Conservation (phyloP, 2,113 vertebrate species). For the Hippocampus abdominalis region DNA sequence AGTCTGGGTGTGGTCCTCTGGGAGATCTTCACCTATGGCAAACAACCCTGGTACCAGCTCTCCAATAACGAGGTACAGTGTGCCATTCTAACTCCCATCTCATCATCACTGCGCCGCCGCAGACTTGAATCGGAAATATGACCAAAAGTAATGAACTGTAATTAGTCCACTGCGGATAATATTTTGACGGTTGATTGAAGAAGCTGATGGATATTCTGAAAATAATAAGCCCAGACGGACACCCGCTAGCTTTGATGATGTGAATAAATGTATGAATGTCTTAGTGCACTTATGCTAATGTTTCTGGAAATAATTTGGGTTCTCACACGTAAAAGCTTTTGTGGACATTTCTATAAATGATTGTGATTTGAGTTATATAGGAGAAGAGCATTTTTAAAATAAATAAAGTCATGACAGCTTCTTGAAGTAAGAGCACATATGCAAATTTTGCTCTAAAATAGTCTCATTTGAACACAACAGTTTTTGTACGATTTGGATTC, state of each 20-base stretch:
- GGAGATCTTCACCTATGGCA: constrained; percentile 99
- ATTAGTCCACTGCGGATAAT: neutral
- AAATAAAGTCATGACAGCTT: neutral
- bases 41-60: constrained; percentile 98
- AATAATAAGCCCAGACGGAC: neutral
- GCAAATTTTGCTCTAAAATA: neutral
- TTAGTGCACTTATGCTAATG: neutral
- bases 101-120: neutral
- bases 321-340: neutral
- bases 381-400: neutral
- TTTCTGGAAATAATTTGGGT: neutral
- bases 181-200: neutral
- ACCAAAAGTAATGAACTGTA: neutral
- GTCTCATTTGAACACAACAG: neutral
- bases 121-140: neutral
- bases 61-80: constrained; percentile 93
- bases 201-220: neutral
- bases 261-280: neutral
- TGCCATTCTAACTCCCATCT: neutral
- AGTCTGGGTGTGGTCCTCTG: constrained; percentile 96
- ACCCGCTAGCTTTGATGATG: neutral
- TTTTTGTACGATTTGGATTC: neutral
- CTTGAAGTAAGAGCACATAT: neutral
- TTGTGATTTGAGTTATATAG: neutral
- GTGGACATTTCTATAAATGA: neutral